Evolutionary conservation across 1,140 invertebrate species (phyloP).

Genomic region (Chelonus insularis): DNA sequence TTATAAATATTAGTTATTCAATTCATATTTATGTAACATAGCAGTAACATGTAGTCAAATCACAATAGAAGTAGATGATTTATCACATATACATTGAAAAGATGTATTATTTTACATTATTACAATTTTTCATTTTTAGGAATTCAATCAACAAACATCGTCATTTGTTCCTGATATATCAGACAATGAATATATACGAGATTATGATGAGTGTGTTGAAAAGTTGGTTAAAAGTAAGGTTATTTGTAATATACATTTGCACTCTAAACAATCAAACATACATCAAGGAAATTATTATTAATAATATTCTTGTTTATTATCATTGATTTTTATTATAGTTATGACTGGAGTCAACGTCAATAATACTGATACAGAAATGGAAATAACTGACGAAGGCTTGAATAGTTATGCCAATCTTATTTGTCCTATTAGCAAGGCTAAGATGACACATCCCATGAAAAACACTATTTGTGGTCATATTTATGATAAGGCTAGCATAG

Average conservation of each 20-base stretch:
- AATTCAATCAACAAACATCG: not conserved
- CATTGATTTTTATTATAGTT: not conserved
- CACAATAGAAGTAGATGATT: no score
- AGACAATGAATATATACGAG: not conserved
- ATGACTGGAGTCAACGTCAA: not conserved
- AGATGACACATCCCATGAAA: constrained; percentile 60
- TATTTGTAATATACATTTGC: no score
- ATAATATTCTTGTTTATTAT: not conserved
- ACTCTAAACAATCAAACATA: no score
- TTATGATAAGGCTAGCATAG: constrained; percentile 59
- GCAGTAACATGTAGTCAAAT: no score
- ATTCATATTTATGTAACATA: no score
- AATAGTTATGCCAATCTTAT: constrained; percentile 44
- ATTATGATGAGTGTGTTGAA: not conserved
- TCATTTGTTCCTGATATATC: not conserved
- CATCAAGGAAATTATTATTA: not conserved
- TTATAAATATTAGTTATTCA: no score
- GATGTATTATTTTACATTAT: no score
- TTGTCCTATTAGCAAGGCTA: constrained; percentile 63
- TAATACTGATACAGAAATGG: constrained; percentile 41
- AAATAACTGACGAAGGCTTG: constrained; percentile 30
- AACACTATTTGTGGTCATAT: constrained; percentile 62
- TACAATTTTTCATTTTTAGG: not conserved
- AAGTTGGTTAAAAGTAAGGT: not conserved
- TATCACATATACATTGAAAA: no score